Evolutionary conservation across 2,797 vertebrate species (phyloP).

Genomic region (Onychomys leucogaster): DNA sequence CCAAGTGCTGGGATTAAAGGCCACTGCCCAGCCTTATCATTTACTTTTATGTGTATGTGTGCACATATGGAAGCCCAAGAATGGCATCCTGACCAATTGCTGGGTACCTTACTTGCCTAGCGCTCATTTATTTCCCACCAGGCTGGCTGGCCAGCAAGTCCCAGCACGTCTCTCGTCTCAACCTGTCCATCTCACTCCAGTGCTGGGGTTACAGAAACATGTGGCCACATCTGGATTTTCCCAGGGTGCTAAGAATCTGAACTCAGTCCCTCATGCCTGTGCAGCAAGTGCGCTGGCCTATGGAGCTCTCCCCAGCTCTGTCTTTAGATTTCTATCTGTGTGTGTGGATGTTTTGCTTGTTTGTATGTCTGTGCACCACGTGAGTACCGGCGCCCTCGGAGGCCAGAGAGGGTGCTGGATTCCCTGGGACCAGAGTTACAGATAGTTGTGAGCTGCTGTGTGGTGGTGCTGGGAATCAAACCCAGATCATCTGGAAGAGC

Average conservation of each 20-base stretch:
- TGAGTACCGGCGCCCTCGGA: too few relatives aligned
- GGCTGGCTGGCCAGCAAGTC: neutral
- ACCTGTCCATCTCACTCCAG: neutral
- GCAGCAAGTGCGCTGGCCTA: neutral
- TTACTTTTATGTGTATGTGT: neutral
- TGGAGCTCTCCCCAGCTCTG: neutral
- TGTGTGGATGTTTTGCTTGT: too few relatives aligned
- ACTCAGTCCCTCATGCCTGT: neutral
- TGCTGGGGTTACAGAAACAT: neutral
- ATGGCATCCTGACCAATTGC: neutral
- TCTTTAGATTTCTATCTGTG: too few relatives aligned
- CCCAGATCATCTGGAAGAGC: neutral
- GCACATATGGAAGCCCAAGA: too few relatives aligned
- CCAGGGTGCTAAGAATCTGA: neutral
- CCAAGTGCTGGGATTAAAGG: neutral
- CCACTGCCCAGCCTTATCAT: neutral
- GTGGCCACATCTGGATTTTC: neutral
- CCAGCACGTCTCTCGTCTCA: neutral
- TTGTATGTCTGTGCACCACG: too few relatives aligned
- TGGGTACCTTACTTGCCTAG: neutral
- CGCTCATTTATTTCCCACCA: neutral
- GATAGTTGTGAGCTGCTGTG: too few relatives aligned
- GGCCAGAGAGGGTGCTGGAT: too few relatives aligned
- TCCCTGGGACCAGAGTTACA: too few relatives aligned
- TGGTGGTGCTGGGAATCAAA: neutral